Evolutionary conservation across 2,888 invertebrate species (phyloP), one percentile per base, ranked within the genome.

Genomic region (Syritta pipiens): DNA sequence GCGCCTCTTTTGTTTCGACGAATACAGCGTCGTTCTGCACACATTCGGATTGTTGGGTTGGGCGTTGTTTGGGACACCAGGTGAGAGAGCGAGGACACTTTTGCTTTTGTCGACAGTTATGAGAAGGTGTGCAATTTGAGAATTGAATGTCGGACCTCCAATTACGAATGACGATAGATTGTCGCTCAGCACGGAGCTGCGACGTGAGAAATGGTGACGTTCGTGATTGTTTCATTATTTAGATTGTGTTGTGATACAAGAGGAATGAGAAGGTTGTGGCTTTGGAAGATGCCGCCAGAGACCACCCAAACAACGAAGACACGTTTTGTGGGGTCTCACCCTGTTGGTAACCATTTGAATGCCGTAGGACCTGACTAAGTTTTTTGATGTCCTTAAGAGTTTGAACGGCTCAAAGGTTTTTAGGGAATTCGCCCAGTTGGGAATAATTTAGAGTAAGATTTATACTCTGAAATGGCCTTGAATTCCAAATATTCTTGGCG

Each of bases 21-120:
- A 81, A 83, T 84, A 83, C 81, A 83, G 84, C 86, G 87, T 86
- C 86, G 86, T 87, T 87, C 85, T 84, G 86, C 83, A 79, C 72
- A 79, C n/a, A n/a, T n/a, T n/a, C n/a, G n/a, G n/a, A n/a, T n/a
- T n/a, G n/a, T 44, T 59, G 14, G 14, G 40, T 53, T 72, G 14
- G 24, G 51, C 67, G 82, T 82, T 77, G 84, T 72, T 85, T 83
- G n/a, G n/a, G 83, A 83, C 84, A 84, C 84, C 81, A 79, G 82
- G 77, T 67, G 81, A 60, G 46, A 63, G 48, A 53, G 49, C 71
- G 71, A 46, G 59, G 69, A 48, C 82, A 83, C 81, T 57, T 24
- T 44, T 49, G 67, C 82, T 83, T 83, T 85, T 84, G 83, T 84
- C 83, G 83, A 82, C 82, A 82, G n/a, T n/a, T n/a, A 85, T 83